Percentiles rank a stretch among this genome's conserved stretches.
Conservation (phyloP, 2,888 invertebrate genomes). For the Doris montereyensis region DNA sequence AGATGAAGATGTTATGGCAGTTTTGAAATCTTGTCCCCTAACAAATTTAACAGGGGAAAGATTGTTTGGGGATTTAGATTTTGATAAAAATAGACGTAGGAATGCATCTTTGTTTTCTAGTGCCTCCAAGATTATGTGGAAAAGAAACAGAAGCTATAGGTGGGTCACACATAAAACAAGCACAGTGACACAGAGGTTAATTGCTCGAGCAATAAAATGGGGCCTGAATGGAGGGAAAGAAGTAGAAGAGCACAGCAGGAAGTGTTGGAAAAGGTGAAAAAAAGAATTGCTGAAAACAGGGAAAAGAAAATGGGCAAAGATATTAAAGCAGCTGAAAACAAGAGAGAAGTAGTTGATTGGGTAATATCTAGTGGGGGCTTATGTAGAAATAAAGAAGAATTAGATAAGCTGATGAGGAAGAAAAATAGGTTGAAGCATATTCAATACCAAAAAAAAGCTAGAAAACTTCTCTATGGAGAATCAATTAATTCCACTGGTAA, state of each 20-base stretch:
- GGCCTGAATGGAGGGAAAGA: not conserved
- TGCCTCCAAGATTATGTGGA: not conserved
- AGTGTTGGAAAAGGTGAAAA: not conserved
- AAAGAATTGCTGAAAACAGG: not conserved
- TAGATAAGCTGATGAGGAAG: too few relatives aligned
- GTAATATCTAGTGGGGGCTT: too few relatives aligned
- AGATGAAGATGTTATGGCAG: not conserved
- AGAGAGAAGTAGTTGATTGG: not conserved
- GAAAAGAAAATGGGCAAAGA: not conserved
- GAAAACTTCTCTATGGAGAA: too few relatives aligned
- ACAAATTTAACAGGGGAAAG: conserved; percentile 1
- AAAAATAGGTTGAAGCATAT: too few relatives aligned
- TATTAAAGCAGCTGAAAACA: not conserved
- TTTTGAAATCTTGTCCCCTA: not conserved
- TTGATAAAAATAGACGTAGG: not conserved
- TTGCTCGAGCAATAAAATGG: not conserved
- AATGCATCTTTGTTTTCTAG: not conserved
- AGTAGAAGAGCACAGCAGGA: too few relatives aligned
- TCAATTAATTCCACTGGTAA: too few relatives aligned
- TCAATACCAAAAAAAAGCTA: too few relatives aligned
- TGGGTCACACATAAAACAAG: not conserved
- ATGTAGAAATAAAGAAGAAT: too few relatives aligned
- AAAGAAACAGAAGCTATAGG: not conserved
- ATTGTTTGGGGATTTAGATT: not conserved
- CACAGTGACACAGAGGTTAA: not conserved